Evolutionary conservation across 2,797 vertebrate species (phyloP), one percentile per base, ranked within the genome.

Genomic region (Euthynnus affinis): DNA sequence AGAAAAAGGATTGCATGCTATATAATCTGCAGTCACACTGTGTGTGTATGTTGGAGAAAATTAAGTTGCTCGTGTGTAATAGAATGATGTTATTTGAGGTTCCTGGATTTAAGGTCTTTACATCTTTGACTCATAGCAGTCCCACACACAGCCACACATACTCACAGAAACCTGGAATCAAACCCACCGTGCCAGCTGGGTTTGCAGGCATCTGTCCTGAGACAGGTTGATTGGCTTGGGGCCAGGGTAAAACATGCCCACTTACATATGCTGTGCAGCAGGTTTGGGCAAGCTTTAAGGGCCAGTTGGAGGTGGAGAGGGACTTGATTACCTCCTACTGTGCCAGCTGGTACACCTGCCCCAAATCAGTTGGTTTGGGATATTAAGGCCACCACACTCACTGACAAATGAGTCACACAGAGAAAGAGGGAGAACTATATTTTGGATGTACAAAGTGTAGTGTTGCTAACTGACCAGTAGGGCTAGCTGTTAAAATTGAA

Each of bases 221-320:
- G 29, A 22, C 20, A 56, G 72, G 10, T 7, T 68, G 53, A 64
- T 61, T 63, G 20, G 40, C 77, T 42, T 23, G 4, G 14, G 8
- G 6, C 3, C 0, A 12, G 14, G 18, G 46, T 12, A 58, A 22
- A 55, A 57, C 44, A 48, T 15, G 20, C 25, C 32, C 5, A 22
- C n/a, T 67, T 20, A 59, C 48, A 46, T n/a, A 51, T 25, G 29
- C 52, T 53, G 13, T 66, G 29, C 51, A 49, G 9, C n/a, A 53
- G 46, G 29, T 76, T 52, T 74, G 42, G 51, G n/a, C 53, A 66
- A 15, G 42, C 1, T 73, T 70, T 75, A 49, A 69, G 25, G 34
- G 44, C 44, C 15, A 6, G 61, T 55, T 58, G 71, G 62, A 85
- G 49, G 25, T 23, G 25, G 40, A 76, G 52, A 70, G 49, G 40